A percentile compares a stretch with the other conserved stretches of the same genome.
Evolutionary conservation across 2,888 invertebrate genomes (phyloP).

Genomic region (Nysson spinosus): DNA sequence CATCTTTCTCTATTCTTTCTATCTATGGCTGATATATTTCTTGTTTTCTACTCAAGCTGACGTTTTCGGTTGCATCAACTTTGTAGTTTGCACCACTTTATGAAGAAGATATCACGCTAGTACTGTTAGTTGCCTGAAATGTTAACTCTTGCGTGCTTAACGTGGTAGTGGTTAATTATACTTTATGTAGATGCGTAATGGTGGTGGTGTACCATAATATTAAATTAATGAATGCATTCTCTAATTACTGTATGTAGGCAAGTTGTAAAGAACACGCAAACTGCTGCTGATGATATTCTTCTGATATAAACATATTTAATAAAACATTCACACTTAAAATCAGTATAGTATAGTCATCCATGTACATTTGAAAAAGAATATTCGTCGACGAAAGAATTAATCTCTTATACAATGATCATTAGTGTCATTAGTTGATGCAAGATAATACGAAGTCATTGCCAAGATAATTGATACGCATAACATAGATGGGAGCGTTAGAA

Average conservation of each 20-base stretch:
- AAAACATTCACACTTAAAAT: too few relatives aligned
- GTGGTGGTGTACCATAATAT: conserved; percentile 12
- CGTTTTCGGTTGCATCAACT: conserved; percentile 29
- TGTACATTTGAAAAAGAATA: too few relatives aligned
- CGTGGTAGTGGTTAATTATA: conserved; percentile 31
- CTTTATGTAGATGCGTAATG: conserved; percentile 14
- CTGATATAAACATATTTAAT: too few relatives aligned
- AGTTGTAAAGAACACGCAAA: neutral
- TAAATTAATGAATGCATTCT: conserved; percentile 10
- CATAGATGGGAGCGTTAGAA: conserved; percentile 32
- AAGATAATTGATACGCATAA: conserved; percentile 34
- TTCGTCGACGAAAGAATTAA: too few relatives aligned
- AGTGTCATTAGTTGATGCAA: conserved; percentile 1
- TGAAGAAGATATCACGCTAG: conserved; percentile 9
- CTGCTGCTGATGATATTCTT: neutral
- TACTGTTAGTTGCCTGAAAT: conserved; percentile 15
- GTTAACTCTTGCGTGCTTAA: conserved; percentile 17
- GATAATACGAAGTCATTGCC: neutral
- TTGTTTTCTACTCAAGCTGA: conserved; percentile 10
- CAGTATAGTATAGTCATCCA: too few relatives aligned
- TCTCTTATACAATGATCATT: conserved; percentile 7
- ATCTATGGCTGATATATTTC: neutral
- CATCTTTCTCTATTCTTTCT: conserved; percentile 3
- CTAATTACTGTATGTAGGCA: conserved; percentile 11
- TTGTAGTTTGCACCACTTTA: conserved; percentile 7